Evolutionary conservation across 1,140 invertebrate species (phyloP).

Genomic region (Anagrus nilaparvatae): DNA sequence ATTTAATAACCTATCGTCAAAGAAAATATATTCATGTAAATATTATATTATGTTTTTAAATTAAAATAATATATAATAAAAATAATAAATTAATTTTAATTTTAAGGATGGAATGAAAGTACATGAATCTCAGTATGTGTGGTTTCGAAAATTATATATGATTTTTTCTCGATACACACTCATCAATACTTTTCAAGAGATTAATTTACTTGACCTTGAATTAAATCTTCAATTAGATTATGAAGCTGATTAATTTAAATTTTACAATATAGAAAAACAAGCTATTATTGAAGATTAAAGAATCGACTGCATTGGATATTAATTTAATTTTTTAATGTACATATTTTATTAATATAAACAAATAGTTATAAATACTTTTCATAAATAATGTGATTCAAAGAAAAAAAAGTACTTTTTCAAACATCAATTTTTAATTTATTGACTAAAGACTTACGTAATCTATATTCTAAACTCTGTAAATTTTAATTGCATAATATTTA

Average conservation of each 20-base stretch:
- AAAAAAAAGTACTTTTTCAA: too few relatives aligned
- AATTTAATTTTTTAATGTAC: too few relatives aligned
- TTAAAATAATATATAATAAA: slow-evolving; percentile 17
- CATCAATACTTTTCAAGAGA: slow-evolving; percentile 72
- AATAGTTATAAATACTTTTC: too few relatives aligned
- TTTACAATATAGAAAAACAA: too few relatives aligned
- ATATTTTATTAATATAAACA: too few relatives aligned
- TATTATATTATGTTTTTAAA: slow-evolving; percentile 12
- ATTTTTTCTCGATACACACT: slow-evolving; percentile 83
- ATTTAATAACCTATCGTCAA: slow-evolving; percentile 42
- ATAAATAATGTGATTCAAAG: too few relatives aligned
- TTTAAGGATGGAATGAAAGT: slow-evolving; percentile 66
- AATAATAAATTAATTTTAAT: slow-evolving; percentile 7
- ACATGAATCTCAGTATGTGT: slow-evolving; percentile 82
- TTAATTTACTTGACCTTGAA: slow-evolving; percentile 61
- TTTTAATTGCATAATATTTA: too few relatives aligned
- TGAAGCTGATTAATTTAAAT: slow-evolving; percentile 38
- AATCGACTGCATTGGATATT: too few relatives aligned
- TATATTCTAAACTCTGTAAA: too few relatives aligned
- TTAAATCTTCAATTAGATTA: slow-evolving; percentile 65
- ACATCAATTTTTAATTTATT: too few relatives aligned
- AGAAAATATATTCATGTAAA: slow-evolving; percentile 32
- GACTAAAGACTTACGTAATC: too few relatives aligned
- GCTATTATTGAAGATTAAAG: too few relatives aligned
- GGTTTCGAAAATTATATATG: slow-evolving; percentile 86